A percentile compares a stretch with the other conserved stretches of the same genome.
phyloP scores from a whole-genome alignment of 2,888 invertebrate species.

The Cerceris rybyensis region DNA sequence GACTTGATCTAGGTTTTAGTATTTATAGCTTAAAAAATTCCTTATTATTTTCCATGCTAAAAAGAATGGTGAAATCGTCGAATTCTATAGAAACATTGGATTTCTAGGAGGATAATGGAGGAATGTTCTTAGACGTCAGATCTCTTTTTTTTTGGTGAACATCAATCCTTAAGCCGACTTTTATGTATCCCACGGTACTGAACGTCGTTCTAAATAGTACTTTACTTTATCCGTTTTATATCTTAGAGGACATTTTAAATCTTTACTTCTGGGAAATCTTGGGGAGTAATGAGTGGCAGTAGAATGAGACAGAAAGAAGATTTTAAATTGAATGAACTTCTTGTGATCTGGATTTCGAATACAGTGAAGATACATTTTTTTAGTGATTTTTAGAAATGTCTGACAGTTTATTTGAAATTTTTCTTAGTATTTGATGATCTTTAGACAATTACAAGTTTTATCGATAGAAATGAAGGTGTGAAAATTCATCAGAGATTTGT shows the following conservation, averaged over 20 bases:
- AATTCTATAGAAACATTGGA: slow-evolving; percentile 21
- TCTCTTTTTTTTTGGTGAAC: slow-evolving; percentile 27
- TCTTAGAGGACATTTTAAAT: slow-evolving; percentile 2
- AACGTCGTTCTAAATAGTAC: slow-evolving; percentile 48
- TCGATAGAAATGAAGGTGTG: no score
- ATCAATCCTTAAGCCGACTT: slow-evolving; percentile 53
- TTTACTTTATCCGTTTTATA: slow-evolving; percentile 40
- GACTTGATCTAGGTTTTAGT: slow-evolving; percentile 26
- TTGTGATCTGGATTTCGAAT: not conserved
- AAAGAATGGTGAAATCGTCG: slow-evolving; percentile 31
- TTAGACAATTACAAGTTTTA: no score
- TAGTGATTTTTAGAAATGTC: no score
- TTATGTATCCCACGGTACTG: slow-evolving; percentile 57
- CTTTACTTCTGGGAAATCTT: not conserved
- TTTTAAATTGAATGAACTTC: not conserved
- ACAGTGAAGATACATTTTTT: no score
- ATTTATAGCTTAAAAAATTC: slow-evolving; percentile 33
- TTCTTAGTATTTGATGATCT: no score
- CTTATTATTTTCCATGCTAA: slow-evolving; percentile 37
- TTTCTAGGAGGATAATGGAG: slow-evolving; percentile 31
- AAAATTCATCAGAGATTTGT: no score
- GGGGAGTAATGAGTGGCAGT: not conserved
- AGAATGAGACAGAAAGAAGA: not conserved
- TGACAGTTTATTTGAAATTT: no score
- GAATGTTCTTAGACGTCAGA: slow-evolving; percentile 30